A percentile compares a stretch with the other conserved stretches of the same genome.
Conservation (phyloP, 2,888 invertebrate genomes). For the Fragum sueziense region DNA sequence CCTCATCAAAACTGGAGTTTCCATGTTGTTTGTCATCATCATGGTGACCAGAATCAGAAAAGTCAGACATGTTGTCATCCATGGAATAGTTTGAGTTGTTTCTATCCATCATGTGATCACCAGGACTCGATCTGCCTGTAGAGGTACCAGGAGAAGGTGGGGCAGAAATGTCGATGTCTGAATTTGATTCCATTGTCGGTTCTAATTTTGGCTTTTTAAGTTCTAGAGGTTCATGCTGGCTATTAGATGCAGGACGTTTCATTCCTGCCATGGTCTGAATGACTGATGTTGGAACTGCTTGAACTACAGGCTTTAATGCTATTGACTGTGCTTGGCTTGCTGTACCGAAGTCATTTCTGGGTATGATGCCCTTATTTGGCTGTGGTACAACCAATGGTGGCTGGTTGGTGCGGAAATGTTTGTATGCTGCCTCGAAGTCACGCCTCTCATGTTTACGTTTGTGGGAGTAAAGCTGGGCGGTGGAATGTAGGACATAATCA, state of each 20-base stretch:
- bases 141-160: slow-evolving; percentile 32
- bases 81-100: slow-evolving; percentile 1
- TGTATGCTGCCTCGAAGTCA: slow-evolving; percentile 89
- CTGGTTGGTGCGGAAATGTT: slow-evolving; percentile 88
- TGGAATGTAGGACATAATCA: slow-evolving; percentile 97
- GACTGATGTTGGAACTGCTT: slow-evolving; percentile 26
- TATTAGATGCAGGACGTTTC: slow-evolving; percentile 38
- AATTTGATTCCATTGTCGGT: slow-evolving; percentile 27
- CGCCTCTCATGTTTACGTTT: slow-evolving; percentile 97
- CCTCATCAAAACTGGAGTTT: slow-evolving; percentile 24
- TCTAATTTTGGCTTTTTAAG: slow-evolving; percentile 57
- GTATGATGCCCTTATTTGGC: slow-evolving; percentile 26
- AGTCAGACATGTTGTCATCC: slow-evolving; percentile 39
- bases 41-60: slow-evolving; percentile 20
- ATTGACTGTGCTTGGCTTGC: neutral
- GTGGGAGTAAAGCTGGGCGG: slow-evolving; percentile 97
- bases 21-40: neutral
- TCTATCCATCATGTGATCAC: neutral
- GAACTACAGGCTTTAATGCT: neutral
- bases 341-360: slow-evolving; percentile 38
- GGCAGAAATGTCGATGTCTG: slow-evolving; percentile 20
- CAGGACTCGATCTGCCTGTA: slow-evolving; percentile 6
- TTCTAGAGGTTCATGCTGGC: slow-evolving; percentile 41
- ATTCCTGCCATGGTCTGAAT: slow-evolving; percentile 29
- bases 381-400: slow-evolving; percentile 11